phyloP scores from a whole-genome alignment of 2,113 vertebrate genomes.

The Pyrgilauda ruficollis region DNA sequence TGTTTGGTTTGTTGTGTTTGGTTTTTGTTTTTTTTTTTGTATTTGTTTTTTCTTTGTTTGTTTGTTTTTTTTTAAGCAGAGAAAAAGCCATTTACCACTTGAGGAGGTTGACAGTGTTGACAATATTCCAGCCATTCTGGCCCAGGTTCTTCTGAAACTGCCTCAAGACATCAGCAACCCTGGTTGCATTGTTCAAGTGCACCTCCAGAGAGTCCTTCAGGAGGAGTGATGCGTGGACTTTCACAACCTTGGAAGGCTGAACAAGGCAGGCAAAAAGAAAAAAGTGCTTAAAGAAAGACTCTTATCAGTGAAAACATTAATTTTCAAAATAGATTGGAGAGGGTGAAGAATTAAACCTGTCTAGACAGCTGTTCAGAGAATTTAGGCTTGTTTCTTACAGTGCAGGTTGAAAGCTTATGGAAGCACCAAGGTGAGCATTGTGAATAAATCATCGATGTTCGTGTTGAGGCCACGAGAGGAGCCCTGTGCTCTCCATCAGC shows the following conservation, averaged over 20 bases:
- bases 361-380: background rate
- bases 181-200: conserved; percentile 74
- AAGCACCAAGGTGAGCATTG: background rate
- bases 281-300: background rate
- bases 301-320: background rate
- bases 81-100: conserved; percentile 66
- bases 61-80: background rate
- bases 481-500: background rate
- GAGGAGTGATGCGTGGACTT: conserved; percentile 76
- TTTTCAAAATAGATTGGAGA: background rate
- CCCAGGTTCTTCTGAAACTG: conserved; percentile 78
- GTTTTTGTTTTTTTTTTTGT: no score
- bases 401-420: background rate
- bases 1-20: no score
- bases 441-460: background rate
- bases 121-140: conserved; percentile 65
- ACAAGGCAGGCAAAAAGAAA: background rate
- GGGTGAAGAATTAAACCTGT: background rate
- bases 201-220: conserved; percentile 78
- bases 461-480: background rate
- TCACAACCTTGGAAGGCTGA: conserved; percentile 79
- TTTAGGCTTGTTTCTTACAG: background rate
- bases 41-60: accelerated
- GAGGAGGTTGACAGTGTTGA: conserved; percentile 63
- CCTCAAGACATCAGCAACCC: conserved; percentile 78